Evolutionary conservation across 2,888 invertebrate species (phyloP).

Genomic region (Escarpia spicata): DNA sequence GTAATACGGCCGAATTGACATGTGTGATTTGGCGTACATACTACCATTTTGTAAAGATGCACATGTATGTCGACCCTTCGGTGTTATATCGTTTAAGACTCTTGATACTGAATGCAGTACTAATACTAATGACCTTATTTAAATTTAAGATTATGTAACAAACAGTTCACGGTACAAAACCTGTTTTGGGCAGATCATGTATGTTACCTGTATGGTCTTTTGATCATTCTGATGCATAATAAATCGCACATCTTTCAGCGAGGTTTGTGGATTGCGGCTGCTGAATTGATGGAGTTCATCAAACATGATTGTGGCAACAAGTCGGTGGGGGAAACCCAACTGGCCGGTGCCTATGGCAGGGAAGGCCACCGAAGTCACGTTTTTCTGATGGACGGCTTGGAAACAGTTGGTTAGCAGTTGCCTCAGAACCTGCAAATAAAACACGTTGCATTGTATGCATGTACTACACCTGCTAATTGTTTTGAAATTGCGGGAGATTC

Average conservation of each 20-base stretch:
- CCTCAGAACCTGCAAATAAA: constrained; percentile 43
- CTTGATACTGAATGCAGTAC: too few relatives aligned
- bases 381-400: constrained; percentile 31
- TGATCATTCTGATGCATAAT: constrained; percentile 44
- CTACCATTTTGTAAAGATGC: too few relatives aligned
- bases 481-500: too few relatives aligned
- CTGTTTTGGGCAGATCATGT: background rate
- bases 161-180: background rate
- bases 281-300: constrained; percentile 37
- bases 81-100: too few relatives aligned
- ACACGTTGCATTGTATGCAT: too few relatives aligned
- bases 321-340: constrained; percentile 41
- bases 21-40: too few relatives aligned
- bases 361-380: constrained; percentile 46
- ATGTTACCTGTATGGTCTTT: constrained; percentile 10
- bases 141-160: too few relatives aligned
- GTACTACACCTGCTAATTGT: too few relatives aligned
- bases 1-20: too few relatives aligned
- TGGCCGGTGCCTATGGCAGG: constrained; percentile 55
- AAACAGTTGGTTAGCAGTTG: constrained; percentile 46
- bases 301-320: background rate
- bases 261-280: constrained; percentile 38
- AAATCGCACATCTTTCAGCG: constrained; percentile 44
- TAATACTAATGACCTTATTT: too few relatives aligned
- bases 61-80: too few relatives aligned